Percentiles rank a stretch among this genome's conserved stretches.
These are phyloP conservation scores for Kryphioiulus occultus DNA, from an alignment of 2,888 invertebrate species.

Conservation along the genomic window DNA sequence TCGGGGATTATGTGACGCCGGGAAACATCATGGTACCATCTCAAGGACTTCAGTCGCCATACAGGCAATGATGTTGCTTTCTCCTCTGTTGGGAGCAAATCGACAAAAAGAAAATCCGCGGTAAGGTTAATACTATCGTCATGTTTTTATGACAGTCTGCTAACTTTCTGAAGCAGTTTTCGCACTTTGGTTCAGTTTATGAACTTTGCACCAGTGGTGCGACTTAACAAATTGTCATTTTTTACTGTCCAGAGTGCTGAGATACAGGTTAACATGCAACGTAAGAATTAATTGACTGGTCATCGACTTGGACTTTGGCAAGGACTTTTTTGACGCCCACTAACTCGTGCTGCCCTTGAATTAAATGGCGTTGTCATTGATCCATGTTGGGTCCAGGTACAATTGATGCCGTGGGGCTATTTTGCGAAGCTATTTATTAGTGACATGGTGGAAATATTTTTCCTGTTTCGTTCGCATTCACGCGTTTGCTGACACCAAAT, in stretches of 20 bases:
- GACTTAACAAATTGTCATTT: not conserved
- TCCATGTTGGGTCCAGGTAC: conserved; percentile 17
- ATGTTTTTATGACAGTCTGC: not conserved
- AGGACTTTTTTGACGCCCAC: conserved; percentile 3
- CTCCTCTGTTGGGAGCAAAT: not conserved
- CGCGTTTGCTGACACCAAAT: not conserved
- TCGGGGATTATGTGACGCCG: conserved; percentile 76
- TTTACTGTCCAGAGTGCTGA: not conserved
- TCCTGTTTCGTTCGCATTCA: not conserved
- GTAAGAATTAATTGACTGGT: not conserved
- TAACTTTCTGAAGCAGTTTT: not conserved
- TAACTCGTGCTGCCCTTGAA: not conserved
- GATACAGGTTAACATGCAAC: not conserved
- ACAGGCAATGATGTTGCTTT: conserved; percentile 52
- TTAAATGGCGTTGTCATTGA: not conserved
- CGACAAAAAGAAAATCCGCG: not conserved
- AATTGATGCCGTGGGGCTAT: not conserved
- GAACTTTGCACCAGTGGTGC: not conserved
- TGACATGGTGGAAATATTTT: not conserved
- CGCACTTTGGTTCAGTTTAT: not conserved
- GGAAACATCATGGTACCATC: conserved; percentile 60
- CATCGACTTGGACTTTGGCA: not conserved
- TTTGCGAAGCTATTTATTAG: conserved; percentile 13
- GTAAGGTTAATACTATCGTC: not conserved
- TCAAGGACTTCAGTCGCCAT: conserved; percentile 54